A percentile compares a stretch with the other conserved stretches of the same genome.
Conservation (phyloP, 2,797 vertebrate genomes). For the Toxotes lorentzi region DNA sequence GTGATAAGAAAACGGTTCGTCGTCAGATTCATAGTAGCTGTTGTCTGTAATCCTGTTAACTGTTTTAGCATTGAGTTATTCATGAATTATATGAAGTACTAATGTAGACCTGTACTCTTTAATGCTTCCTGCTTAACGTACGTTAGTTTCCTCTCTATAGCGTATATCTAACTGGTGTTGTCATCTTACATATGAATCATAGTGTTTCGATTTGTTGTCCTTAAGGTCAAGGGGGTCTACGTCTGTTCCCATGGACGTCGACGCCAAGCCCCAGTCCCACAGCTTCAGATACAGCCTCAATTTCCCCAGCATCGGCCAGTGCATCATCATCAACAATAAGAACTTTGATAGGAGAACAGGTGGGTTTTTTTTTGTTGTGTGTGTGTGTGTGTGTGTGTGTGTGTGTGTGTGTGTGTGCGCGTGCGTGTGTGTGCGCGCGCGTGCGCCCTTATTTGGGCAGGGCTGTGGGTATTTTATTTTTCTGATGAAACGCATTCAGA, state of each 20-base stretch:
- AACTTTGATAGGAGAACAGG: conserved; percentile 91
- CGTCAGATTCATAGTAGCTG: not conserved
- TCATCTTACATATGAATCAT: not conserved
- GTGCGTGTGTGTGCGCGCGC: too few species aligned
- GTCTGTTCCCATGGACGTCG: conserved; percentile 66
- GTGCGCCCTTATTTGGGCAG: rapidly evolving
- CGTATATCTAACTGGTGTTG: not conserved
- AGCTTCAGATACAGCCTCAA: conserved; percentile 88
- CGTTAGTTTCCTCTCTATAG: too few species aligned
- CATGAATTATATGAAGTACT: too few species aligned
- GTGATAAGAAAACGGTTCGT: not conserved
- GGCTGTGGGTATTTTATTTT: not conserved
- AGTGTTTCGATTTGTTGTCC: not conserved
- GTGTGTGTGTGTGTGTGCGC: too few species aligned
- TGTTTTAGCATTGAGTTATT: not conserved
- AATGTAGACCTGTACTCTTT: too few species aligned
- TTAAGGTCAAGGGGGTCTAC: conserved; percentile 50
- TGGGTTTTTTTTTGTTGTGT: conserved; percentile 16
- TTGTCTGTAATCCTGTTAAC: not conserved
- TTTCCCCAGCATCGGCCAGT: conserved; percentile 90
- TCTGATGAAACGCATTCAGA: not conserved
- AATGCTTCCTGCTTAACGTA: not conserved
- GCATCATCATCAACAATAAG: conserved; percentile 98
- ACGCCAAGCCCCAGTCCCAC: conserved; percentile 68
- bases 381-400: too few species aligned